Evolutionary conservation across 2,797 vertebrate genomes (phyloP), one percentile per base, ranked within the genome.

Genomic region (Oceanodroma leucorhoa): DNA sequence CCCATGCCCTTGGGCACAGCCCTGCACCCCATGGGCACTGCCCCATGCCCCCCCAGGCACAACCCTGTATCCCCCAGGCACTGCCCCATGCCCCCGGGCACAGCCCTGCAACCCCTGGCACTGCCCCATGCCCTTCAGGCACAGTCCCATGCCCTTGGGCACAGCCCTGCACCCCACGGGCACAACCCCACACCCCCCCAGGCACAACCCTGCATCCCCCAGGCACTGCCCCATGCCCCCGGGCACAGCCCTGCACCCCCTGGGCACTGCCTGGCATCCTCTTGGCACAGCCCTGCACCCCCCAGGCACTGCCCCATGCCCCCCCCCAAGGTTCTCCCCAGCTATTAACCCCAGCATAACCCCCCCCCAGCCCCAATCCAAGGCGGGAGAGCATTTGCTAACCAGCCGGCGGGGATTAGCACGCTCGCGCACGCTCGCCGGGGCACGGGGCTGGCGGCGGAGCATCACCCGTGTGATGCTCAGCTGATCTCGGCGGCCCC

Each of bases 401-500:
- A 83, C 96, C 97, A 91, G 69, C 8, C 3, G 3, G 20, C 1
- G 3, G 62, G 61, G 86, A 54, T 67, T 32, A 45, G n/a, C 57
- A 27, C 7, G 2, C 69, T 50, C 16, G 5, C 11, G 11, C 83
- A 38, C 1, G 19, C 46, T 17, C 0, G 1, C 71, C 21, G 12
- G 91, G 40, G 50, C 76, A 50, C 54, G 15, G 83, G 38, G 43
- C 57, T 72, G 93, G 83, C 53, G 1, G 38, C 22, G 0, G 34
- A 69, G 77, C 90, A 73, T 10, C 64, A 2, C 87, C 95, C 92
- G 65, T 89, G 97, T 97, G 98, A 98, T 77, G 96, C 97, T 98
- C 98, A 98, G 98, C 97, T 98, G 98, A 98, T 97, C 64, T 24
- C 96, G 55, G 66, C 29, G 26, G 94, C 90, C 89, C 5, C 24